Base-by-base conservation (phyloP, 2,113 vertebrate genomes). In the Mola mola region DNA sequence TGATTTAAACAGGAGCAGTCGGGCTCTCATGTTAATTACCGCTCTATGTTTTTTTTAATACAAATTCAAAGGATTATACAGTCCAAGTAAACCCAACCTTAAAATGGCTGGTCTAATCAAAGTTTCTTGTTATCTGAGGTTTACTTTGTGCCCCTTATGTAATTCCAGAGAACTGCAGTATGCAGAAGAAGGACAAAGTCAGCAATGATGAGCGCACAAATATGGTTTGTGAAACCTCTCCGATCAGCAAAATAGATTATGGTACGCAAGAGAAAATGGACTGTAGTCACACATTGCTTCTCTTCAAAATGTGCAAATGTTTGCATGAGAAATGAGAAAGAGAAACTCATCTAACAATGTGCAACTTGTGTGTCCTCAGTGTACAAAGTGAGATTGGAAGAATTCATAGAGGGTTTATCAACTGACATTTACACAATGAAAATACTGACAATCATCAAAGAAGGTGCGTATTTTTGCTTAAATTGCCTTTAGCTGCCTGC, bases 131-230 rank as follows among this genome's bases (percentile, higher is more conserved):
- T n/a, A n/a, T n/a, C n/a, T n/a, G n/a, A n/a, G n/a, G n/a, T n/a
- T n/a, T n/a, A n/a, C n/a, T n/a, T n/a, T n/a, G n/a, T n/a, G n/a
- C n/a, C n/a, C n/a, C n/a, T n/a, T n/a, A n/a, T n/a, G n/a, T 52
- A 17, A 53, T 72, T 2, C 0, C 78, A 96, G 95, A 96, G 67
- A 92, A 87, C 71, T 96, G 95, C 85, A 94, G 92, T 64, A 43
- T 90, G 47, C 90, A 74, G 48, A 92, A 87, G 0, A 86, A 83
- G 1, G 2, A 19, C 0, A 33, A 82, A 0, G 58, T 73, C 8
- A 0, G 0, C 26, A 12, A 36, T 63, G 16, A 73, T 1, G 69
- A 81, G 0, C 90, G 94, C 4, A 66, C 80, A 0, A 49, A 72
- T 0, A 89, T 66, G 0, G 87, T 91, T 20, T 97, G 95, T n/a